Conservation (phyloP, 2,797 vertebrate genomes). For the Chaetophractus vellerosus region DNA sequence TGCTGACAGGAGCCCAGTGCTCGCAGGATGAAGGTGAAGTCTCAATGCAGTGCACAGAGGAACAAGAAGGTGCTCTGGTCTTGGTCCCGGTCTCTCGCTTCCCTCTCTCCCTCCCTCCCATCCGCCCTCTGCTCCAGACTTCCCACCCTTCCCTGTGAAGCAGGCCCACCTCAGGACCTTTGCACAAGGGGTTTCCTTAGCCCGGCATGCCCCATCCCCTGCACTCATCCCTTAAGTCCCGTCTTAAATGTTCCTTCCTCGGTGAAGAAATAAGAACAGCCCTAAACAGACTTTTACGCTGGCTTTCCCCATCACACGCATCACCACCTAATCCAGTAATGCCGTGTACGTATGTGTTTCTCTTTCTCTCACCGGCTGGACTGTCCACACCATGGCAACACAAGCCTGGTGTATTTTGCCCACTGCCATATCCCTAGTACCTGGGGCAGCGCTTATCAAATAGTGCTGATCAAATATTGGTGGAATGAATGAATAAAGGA, state of each 20-base stretch:
- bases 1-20: fast-evolving
- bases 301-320: not conserved
- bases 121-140: not conserved
- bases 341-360: fast-evolving
- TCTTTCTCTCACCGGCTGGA: not conserved
- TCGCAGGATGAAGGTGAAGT: not conserved
- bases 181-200: not conserved
- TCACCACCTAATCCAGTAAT: fast-evolving
- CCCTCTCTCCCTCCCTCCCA: not conserved
- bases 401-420: fast-evolving
- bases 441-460: fast-evolving
- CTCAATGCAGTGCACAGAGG: not conserved
- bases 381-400: fast-evolving
- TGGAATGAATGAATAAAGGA: fast-evolving
- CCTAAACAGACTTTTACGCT: fast-evolving
- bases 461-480: not conserved
- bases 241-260: not conserved
- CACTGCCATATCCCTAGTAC: not conserved
- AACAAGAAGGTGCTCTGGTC: fast-evolving
- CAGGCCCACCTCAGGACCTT: not conserved
- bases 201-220: fast-evolving
- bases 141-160: not conserved
- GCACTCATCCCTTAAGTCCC: not conserved
- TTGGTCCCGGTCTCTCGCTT: too few species aligned
- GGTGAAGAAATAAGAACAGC: too few species aligned